These are phyloP conservation scores for Protobothrops mucrosquamatus DNA, from an alignment of 2,113 vertebrate genomes.

Conservation along the genomic window DNA sequence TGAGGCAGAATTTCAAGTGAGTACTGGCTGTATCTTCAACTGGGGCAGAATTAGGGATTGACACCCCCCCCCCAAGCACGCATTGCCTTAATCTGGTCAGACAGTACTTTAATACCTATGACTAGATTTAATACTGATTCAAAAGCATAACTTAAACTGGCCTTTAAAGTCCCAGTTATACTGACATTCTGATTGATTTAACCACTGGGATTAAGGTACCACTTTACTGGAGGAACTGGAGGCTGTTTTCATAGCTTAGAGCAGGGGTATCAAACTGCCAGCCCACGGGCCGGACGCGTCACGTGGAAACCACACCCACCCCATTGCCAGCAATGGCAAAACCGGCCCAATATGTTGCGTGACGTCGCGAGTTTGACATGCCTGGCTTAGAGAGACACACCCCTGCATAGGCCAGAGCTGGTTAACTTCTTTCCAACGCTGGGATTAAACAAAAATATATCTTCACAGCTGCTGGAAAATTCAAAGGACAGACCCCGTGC, in stretches of 20 bases:
- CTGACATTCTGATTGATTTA: background rate
- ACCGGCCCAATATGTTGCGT: no score
- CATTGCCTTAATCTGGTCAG: background rate
- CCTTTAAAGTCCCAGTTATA: background rate
- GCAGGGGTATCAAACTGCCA: no score
- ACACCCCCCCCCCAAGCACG: background rate
- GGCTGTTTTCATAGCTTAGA: background rate
- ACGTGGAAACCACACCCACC: no score
- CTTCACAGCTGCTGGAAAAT: background rate
- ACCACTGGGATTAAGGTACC: background rate
- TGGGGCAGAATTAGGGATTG: background rate
- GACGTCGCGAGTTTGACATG: no score
- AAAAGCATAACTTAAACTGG: background rate
- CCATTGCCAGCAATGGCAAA: no score
- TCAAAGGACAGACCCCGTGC: background rate
- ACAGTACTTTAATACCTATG: background rate
- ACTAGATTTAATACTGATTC: background rate
- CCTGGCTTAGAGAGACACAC: background rate
- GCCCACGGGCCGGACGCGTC: no score
- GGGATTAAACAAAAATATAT: background rate
- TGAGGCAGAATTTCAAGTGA: conserved; percentile 3
- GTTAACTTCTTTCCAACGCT: background rate
- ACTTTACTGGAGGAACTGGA: background rate
- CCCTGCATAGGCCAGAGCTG: background rate
- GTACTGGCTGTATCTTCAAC: background rate